A percentile compares a stretch with the other conserved stretches of the same genome.
Conservation (phyloP, 64 coral and sea anemone species). For the Stichodactyla helianthus region DNA sequence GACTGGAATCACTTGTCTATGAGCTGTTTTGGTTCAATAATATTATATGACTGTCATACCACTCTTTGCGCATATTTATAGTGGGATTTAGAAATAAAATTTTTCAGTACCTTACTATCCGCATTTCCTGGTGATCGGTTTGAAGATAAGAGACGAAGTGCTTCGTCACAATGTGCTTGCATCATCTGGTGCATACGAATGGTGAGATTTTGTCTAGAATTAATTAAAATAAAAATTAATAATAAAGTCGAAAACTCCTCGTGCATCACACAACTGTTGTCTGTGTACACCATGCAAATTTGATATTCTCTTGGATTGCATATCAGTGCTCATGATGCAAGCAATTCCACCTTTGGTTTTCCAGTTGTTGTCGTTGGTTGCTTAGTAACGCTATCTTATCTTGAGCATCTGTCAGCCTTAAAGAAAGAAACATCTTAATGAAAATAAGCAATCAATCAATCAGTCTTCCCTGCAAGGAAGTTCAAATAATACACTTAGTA, state of each 20-base stretch:
- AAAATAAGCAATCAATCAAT: background rate
- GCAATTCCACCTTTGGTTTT: conserved; percentile 67
- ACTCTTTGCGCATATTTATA: no score
- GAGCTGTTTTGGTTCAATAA: no score
- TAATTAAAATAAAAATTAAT: background rate
- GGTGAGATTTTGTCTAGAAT: conserved; percentile 24
- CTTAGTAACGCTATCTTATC: conserved; percentile 73
- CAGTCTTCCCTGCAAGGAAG: background rate
- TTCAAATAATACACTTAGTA: background rate
- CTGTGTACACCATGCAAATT: no score
- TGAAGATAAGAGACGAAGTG: conserved; percentile 32
- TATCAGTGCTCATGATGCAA: no score
- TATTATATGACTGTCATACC: no score
- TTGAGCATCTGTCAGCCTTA: conserved; percentile 48
- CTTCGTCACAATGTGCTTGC: conserved; percentile 83
- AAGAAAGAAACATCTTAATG: background rate
- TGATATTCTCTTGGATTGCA: no score
- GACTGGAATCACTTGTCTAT: no score
- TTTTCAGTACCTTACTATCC: background rate
- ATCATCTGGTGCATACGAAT: conserved; percentile 78
- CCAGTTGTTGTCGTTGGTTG: conserved; percentile 59
- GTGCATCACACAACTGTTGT: no score
- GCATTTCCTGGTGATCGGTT: background rate
- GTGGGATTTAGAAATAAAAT: background rate
- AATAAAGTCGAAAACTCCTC: background rate